These are phyloP conservation scores for Diglossa brunneiventris DNA, from an alignment of 2,113 vertebrate species.

Conservation along the genomic window DNA sequence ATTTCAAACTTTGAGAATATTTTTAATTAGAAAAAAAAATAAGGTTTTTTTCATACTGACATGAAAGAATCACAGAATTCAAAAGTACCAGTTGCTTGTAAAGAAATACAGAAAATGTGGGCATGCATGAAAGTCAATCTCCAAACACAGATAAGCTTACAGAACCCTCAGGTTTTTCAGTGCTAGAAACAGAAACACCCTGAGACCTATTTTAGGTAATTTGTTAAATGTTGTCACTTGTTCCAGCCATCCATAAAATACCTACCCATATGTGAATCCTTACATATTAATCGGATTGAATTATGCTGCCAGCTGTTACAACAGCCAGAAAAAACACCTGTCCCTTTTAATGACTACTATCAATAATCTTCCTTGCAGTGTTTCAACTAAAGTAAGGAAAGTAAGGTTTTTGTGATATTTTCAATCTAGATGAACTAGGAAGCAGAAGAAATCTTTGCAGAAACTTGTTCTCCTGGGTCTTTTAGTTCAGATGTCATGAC, in stretches of 20 bases:
- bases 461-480: not conserved
- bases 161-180: not conserved
- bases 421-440: not conserved
- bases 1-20: not conserved
- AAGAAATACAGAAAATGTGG: not conserved
- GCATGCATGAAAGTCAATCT: not conserved
- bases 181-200: not conserved
- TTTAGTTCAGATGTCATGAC: fast-evolving
- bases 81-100: not conserved
- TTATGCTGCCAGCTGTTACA: constrained; percentile 53
- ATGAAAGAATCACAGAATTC: not conserved
- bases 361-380: constrained; percentile 31
- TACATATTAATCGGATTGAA: constrained; percentile 46
- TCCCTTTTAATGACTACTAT: constrained; percentile 46
- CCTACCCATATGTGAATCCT: constrained; percentile 15
- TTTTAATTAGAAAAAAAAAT: not conserved
- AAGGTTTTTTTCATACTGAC: fast-evolving
- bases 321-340: constrained; percentile 53
- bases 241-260: constrained; percentile 43
- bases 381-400: not conserved
- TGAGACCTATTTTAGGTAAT: constrained; percentile 16
- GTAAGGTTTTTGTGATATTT: not conserved
- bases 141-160: not conserved
- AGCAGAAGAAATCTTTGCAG: not conserved
- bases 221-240: constrained; percentile 39